Conservation (phyloP, 2,113 vertebrate genomes). For the Notechis scutatus region DNA sequence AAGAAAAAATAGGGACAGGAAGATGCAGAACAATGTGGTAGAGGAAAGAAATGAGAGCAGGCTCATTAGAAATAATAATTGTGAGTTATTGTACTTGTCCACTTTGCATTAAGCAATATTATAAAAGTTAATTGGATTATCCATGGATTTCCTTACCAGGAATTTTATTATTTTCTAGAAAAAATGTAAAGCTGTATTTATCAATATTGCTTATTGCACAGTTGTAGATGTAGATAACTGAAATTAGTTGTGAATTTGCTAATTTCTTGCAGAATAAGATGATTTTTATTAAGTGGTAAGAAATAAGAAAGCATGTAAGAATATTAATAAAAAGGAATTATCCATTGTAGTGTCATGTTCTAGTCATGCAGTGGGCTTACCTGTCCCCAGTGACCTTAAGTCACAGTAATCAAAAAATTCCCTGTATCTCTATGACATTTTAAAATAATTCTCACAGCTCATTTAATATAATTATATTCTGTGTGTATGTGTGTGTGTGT, state of each 20-base stretch:
- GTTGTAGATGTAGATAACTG: background rate
- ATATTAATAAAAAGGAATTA: background rate
- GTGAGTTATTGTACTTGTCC: background rate
- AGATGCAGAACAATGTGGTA: background rate
- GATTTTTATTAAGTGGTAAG: background rate
- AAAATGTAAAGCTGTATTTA: background rate
- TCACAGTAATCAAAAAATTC: slow-evolving; percentile 18
- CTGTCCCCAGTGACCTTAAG: background rate
- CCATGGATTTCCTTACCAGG: background rate
- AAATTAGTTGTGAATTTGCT: background rate
- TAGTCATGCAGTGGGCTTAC: slow-evolving; percentile 1
- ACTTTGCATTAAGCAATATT: background rate
- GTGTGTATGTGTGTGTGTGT: background rate
- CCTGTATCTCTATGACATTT: rapidly evolving
- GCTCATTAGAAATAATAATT: background rate
- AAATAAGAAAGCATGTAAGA: background rate
- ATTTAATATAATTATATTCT: slow-evolving; percentile 35
- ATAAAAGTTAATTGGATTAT: background rate
- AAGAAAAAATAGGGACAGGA: background rate
- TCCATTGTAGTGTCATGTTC: background rate
- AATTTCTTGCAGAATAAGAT: background rate
- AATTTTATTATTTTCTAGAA: background rate
- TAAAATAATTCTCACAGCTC: slow-evolving; percentile 40
- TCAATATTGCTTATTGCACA: background rate
- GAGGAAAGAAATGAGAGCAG: background rate